Base-by-base conservation (phyloP, 2,113 vertebrate species). In the Lucifuga dentata region DNA sequence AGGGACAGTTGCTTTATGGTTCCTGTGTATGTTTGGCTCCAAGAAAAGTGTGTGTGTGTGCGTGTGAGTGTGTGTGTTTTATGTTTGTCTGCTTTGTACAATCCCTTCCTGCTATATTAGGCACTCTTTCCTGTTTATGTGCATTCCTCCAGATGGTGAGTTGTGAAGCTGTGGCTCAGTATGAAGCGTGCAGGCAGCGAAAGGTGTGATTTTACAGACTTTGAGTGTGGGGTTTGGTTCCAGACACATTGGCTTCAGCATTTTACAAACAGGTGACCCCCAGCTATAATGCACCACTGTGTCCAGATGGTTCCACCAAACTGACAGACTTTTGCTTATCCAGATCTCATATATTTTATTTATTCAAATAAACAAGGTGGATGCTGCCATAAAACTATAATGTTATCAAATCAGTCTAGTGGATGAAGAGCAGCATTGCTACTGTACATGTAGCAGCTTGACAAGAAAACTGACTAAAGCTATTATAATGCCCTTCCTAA, bases 201-300 rank as follows among this genome's bases (percentile, higher is more conserved):
- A 57, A 73, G 49, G 39, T 74, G 53, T 53, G 45, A 76, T 60
- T 78, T 73, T 55, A 86, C 41, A 61, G 57, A 68, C 24, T 53
- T 73, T 59, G 29, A 68, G 67, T 48, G 3, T 40, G 55, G 0
- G 26, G 26, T 29, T 29, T 15, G 23, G 26, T 69, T 55, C 51
- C 60, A 74, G 49, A 43, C 33, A 46, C 20, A 2, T 40, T 43
- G 50, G n/a, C 68, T 74, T 65, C 51, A 51, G 19, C 52, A 41
- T 53, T 20, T 43, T 60, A n/a, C 20, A 72, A 64, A 35, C 17
- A 50, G 49, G 20, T 3, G 1, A 62, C 44, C 50, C 50, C 56
- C 68, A 61, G 29, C 60, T 44, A 38, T 67, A 74, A 68, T 53
- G 26, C 13, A 7, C 50, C 59, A 46, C 44, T 26, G 49, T 68